These are phyloP conservation scores for Andinoacara biseriatus DNA, from an alignment of 2,113 vertebrate genomes.

Conservation along the genomic window DNA sequence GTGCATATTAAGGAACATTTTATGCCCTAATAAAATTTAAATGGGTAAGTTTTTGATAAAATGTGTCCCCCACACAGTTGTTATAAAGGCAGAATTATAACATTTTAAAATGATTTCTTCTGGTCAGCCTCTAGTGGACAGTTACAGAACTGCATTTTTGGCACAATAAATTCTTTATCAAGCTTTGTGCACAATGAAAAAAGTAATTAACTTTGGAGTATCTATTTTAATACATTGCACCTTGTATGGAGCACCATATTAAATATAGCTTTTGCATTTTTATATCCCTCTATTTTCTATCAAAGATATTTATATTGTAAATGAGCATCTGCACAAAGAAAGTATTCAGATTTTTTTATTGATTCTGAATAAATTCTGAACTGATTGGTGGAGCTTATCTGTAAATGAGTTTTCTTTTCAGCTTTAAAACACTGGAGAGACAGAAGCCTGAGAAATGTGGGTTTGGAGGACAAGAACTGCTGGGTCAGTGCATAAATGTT, in stretches of 20 bases:
- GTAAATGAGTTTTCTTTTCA: no score
- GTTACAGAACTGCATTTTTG: neutral
- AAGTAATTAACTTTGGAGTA: neutral
- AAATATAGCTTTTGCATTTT: neutral
- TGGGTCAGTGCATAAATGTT: conserved; percentile 9
- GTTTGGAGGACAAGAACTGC: neutral
- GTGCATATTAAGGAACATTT: neutral
- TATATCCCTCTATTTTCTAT: neutral
- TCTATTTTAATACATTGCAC: neutral
- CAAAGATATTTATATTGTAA: neutral
- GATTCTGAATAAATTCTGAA: neutral
- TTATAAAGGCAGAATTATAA: neutral
- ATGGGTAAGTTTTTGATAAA: neutral
- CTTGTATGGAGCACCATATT: neutral
- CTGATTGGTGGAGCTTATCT: neutral
- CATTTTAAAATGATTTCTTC: neutral
- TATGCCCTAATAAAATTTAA: neutral
- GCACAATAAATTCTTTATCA: neutral
- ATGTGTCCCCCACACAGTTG: neutral
- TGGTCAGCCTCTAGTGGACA: neutral
- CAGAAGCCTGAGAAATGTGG: neutral
- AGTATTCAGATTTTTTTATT: no score
- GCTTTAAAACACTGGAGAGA: neutral
- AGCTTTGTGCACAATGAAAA: neutral
- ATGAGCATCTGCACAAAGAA: neutral